Evolutionary conservation across 2,797 vertebrate species (phyloP).

Genomic region (Nyctibius grandis): DNA sequence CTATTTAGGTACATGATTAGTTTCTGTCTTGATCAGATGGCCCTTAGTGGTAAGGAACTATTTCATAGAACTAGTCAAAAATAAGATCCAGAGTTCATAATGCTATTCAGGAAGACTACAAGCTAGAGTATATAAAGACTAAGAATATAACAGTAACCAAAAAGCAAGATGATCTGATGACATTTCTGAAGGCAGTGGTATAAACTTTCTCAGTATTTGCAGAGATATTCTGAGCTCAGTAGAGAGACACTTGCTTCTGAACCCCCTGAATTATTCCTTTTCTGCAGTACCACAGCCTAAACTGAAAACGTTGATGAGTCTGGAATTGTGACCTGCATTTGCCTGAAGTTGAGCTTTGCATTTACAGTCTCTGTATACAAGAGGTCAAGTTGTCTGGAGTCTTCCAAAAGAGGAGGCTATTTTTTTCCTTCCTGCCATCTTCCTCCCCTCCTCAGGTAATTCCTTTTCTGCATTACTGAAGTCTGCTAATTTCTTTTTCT

Average conservation of each 20-base stretch:
- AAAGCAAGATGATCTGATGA: background rate
- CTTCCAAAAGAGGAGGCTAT: background rate
- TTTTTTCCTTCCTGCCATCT: background rate
- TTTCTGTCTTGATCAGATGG: background rate
- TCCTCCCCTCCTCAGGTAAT: background rate
- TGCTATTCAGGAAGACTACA: background rate
- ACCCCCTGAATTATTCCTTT: background rate
- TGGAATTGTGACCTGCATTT: background rate
- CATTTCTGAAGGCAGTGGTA: background rate
- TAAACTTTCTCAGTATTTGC: background rate
- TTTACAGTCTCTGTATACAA: background rate
- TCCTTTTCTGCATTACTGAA: background rate
- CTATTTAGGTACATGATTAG: background rate
- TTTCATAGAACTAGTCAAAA: background rate
- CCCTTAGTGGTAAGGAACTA: background rate
- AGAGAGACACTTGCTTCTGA: background rate
- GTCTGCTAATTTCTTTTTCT: background rate
- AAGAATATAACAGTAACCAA: background rate
- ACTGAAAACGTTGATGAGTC: background rate
- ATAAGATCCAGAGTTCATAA: background rate
- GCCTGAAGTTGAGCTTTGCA: background rate
- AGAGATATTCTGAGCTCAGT: background rate
- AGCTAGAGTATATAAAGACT: background rate
- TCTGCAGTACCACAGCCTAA: background rate
- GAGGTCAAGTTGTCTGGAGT: background rate